Evolutionary conservation across 2,797 vertebrate genomes (phyloP), one percentile per base, ranked within the genome.

Genomic region (Eulemur coronatus): DNA sequence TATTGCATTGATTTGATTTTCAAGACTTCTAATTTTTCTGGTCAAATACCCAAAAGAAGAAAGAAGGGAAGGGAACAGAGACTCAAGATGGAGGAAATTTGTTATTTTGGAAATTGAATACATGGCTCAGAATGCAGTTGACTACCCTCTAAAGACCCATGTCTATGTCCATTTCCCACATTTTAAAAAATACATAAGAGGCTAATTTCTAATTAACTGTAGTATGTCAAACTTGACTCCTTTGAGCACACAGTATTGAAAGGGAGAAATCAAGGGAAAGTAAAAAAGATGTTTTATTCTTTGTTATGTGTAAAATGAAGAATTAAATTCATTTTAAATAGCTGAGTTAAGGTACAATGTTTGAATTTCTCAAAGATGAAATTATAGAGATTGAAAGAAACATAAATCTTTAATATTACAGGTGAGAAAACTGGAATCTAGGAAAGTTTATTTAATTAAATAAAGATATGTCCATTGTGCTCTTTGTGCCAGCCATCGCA

Each of bases 11-110:
- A 94, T 95, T 96, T 97, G 85, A 97, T 84, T 93, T 67, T 96
- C 86, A 94, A 0, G 28, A 91, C 94, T 57, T 91, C 76, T 97
- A 5, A 79, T 97, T 97, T 98, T 98, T 59, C 0, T 97, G 30
- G 43, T 97, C 8, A 38, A 28, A 72, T 41, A 93, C 61, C 87
- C 95, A 57, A 96, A 96, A 95, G 84, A 81, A 10, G 89, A 76
- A 94, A 46, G 65, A 17, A 33, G 22, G 30, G 50, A 26, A 30
- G 12, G 33, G 65, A 41, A 14, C 14, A 75, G 48, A 55, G 33
- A 17, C 30, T 18, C 35, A 41, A 38, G 28, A 18, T 33, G 22
- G n/a, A 72, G 50, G n/a, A 38, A n/a, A 41, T 41, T 7, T 41
- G 28, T 59, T 82, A 20, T 41, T 86, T 82, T 41, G 43, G 38